Percentiles rank a stretch among this genome's conserved stretches.
These are phyloP conservation scores for Lethenteron reissneri DNA, from an alignment of 2,113 vertebrate species.

Conservation along the genomic window DNA sequence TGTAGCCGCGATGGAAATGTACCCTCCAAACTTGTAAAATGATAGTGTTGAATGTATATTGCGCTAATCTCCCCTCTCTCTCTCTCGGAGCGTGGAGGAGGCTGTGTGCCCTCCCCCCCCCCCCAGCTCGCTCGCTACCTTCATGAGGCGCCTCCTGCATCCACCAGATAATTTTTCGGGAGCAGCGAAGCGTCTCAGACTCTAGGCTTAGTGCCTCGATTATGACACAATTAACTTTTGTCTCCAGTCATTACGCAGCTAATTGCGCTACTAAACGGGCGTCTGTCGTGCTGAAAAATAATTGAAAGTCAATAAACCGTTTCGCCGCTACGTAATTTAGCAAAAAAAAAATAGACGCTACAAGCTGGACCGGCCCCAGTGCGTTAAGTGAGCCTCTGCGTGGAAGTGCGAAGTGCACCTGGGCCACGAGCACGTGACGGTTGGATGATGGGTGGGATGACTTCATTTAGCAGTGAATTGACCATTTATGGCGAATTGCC, in stretches of 20 bases:
- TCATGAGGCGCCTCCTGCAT: neutral
- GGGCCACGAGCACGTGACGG: too few species aligned
- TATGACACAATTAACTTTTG: constrained; percentile 2
- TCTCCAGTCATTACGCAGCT: constrained; percentile 6
- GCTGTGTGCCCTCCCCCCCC: too few species aligned
- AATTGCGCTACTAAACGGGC: neutral
- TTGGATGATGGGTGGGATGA: too few species aligned
- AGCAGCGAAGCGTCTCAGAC: neutral
- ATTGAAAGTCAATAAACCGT: neutral
- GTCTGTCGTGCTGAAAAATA: constrained; percentile 2
- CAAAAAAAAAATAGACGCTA: too few species aligned
- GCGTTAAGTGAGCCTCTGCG: too few species aligned
- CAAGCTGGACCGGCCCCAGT: too few species aligned
- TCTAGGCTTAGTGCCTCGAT: neutral
- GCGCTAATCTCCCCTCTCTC: neutral
- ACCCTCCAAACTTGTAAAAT: constrained; percentile 4
- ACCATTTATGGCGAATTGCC: too few species aligned
- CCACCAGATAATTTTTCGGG: neutral
- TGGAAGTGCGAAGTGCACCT: too few species aligned
- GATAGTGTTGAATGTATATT: constrained; percentile 4
- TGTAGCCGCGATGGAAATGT: neutral
- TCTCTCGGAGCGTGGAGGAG: neutral
- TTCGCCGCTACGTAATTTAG: neutral
- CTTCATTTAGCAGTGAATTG: too few species aligned
- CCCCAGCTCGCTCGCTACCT: too few species aligned